Percentiles rank a stretch among this genome's conserved stretches.
These are phyloP conservation scores for Mystacides longicornis DNA, from an alignment of 2,888 invertebrate genomes.

Conservation along the genomic window DNA sequence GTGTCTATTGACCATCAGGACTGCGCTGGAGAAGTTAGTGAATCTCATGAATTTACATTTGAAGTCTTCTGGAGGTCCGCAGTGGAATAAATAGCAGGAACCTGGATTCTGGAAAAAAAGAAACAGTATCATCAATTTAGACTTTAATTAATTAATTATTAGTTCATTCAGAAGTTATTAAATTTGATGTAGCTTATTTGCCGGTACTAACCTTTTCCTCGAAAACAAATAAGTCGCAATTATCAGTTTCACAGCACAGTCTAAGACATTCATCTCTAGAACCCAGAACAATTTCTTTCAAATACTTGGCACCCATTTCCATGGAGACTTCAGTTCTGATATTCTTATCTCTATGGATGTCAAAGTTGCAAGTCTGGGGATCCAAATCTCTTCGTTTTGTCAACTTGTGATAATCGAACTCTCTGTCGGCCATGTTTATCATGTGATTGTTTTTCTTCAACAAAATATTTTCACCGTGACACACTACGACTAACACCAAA, in stretches of 20 bases:
- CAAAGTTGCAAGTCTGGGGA: constrained; percentile 69
- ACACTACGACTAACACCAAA: constrained; percentile 16
- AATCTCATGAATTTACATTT: constrained; percentile 89
- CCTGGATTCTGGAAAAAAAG: constrained; percentile 66
- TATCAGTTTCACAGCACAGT: constrained; percentile 78
- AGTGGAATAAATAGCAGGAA: constrained; percentile 86
- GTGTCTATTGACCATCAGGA: constrained; percentile 61
- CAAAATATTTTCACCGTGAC: constrained; percentile 15
- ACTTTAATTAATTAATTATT: too few relatives aligned
- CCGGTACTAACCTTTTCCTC: constrained; percentile 94
- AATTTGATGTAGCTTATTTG: too few relatives aligned
- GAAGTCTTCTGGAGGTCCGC: constrained; percentile 84
- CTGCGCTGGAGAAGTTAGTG: constrained; percentile 80
- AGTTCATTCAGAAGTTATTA: too few relatives aligned
- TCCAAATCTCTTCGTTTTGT: constrained; percentile 46
- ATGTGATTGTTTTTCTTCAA: constrained; percentile 20
- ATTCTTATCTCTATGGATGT: constrained; percentile 81
- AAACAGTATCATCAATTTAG: too few relatives aligned
- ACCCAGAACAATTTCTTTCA: constrained; percentile 77
- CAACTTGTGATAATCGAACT: constrained; percentile 16
- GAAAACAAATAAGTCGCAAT: constrained; percentile 87
- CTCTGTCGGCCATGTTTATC: constrained; percentile 16
- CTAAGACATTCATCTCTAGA: constrained; percentile 75
- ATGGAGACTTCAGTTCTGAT: constrained; percentile 85
- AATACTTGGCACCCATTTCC: constrained; percentile 80